A percentile compares a stretch with the other conserved stretches of the same genome.
Conservation (phyloP, 2,888 invertebrate genomes). For the Mythimna albipuncta region DNA sequence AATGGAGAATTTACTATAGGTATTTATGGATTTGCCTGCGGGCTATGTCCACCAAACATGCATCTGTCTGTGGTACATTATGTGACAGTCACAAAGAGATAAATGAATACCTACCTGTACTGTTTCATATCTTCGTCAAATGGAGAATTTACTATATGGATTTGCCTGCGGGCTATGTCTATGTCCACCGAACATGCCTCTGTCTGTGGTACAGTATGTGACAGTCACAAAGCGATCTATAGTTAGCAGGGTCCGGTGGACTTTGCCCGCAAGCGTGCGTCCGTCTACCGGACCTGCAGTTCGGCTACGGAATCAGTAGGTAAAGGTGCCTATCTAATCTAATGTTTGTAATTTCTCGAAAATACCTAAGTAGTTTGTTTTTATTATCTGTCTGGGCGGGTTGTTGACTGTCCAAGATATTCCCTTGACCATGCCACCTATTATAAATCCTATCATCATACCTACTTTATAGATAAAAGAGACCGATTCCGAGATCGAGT, state of each 20-base stretch:
- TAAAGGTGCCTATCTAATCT: neutral
- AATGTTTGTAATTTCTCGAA: neutral
- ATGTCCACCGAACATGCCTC: neutral
- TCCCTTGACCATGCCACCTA: conserved; percentile 32
- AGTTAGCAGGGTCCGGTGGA: neutral
- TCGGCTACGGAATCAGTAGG: neutral
- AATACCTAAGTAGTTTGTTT: neutral
- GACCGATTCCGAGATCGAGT: neutral
- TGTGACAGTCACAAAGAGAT: neutral
- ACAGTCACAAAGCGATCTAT: neutral
- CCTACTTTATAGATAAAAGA: no score
- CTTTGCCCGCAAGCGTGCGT: neutral
- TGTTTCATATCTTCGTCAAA: neutral
- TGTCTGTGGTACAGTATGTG: neutral
- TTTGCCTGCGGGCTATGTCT: neutral
- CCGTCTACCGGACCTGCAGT: neutral
- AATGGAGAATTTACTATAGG: neutral
- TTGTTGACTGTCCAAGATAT: conserved; percentile 24
- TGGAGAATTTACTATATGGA: neutral
- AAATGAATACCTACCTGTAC: no score
- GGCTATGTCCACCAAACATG: neutral
- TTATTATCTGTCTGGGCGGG: neutral
- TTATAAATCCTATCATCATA: neutral
- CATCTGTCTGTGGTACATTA: neutral
- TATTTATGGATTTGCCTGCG: neutral